Evolutionary conservation across 2,888 invertebrate genomes (phyloP).

Genomic region (Lamellibrachia columna): DNA sequence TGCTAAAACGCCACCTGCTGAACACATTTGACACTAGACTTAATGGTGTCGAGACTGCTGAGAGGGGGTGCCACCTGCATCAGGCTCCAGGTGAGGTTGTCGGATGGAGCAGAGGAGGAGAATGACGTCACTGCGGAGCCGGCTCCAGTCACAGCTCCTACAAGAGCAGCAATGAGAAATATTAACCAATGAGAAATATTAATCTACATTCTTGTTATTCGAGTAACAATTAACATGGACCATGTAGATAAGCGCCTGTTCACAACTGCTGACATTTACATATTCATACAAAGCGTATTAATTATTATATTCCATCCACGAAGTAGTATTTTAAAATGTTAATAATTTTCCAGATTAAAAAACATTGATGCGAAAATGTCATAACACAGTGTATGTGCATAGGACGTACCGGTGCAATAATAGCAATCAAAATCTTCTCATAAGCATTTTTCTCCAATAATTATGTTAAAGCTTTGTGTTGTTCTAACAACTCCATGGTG

Average conservation of each 20-base stretch:
- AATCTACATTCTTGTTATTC: not conserved
- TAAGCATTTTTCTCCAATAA: no score
- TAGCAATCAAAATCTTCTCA: no score
- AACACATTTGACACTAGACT: slow-evolving; percentile 16
- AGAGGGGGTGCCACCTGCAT: not conserved
- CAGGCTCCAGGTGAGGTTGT: not conserved
- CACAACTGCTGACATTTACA: not conserved
- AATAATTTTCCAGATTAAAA: no score
- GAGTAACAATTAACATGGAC: not conserved
- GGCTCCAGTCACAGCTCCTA: not conserved
- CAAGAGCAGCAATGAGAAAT: not conserved
- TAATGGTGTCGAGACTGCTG: not conserved
- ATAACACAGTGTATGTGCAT: no score
- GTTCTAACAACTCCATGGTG: no score
- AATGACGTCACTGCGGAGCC: not conserved
- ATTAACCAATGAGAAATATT: not conserved
- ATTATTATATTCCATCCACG: no score
- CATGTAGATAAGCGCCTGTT: not conserved
- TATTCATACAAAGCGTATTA: no score
- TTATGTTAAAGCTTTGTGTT: no score
- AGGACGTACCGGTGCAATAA: no score
- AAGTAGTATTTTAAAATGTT: no score
- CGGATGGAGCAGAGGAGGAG: not conserved
- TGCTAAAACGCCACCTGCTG: slow-evolving; percentile 9
- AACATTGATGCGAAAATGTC: no score